Evolutionary conservation across 2,888 invertebrate genomes (phyloP), one percentile per base, ranked within the genome.

Genomic region (Erebia palarica): DNA sequence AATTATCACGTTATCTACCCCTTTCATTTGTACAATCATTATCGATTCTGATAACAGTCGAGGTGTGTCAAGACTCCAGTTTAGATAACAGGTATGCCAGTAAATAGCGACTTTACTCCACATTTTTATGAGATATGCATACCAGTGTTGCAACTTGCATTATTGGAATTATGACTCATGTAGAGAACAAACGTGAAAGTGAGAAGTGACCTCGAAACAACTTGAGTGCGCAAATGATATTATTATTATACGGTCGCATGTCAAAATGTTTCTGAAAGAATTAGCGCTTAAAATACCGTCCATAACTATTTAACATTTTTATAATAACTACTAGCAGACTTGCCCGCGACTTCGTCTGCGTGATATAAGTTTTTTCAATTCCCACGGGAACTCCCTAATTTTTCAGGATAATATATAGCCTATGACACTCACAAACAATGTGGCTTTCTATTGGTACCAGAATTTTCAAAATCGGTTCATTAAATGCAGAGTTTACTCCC

Each of bases 61-160:
- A 71, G 75, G 75, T 73, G 75, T 71, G 75, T 68, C 71, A 61
- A 69, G 73, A 47, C 47, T 47, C 7, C n/a, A n/a, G n/a, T n/a
- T n/a, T 9, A 60, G 60, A 16, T 27, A 27, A 4, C 13, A 60
- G 60, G 5, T 47, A 61, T 69, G 71, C 67, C 47, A 51, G 47
- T 72, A 70, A 65, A 68, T 70, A 51, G 18, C 18, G 51, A 51
- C 13, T 44, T 16, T 1, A 7, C 47, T 63, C n/a, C 27, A 64
- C 44, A 51, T 18, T 42, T 18, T 36, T 16, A 55, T 55, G 36
- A 65, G 36, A 36, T 36, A 36, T 36, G 7, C 55, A 57, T 18
- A 3, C 2, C 11, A 65, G 21, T 36, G 36, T 55, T 21, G 65
- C 36, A 36, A 36, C 36, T 36, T 36, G 36, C 44, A 21, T 65